phyloP scores from a whole-genome alignment of 2,888 invertebrate genomes.

The Caprella mutica region DNA sequence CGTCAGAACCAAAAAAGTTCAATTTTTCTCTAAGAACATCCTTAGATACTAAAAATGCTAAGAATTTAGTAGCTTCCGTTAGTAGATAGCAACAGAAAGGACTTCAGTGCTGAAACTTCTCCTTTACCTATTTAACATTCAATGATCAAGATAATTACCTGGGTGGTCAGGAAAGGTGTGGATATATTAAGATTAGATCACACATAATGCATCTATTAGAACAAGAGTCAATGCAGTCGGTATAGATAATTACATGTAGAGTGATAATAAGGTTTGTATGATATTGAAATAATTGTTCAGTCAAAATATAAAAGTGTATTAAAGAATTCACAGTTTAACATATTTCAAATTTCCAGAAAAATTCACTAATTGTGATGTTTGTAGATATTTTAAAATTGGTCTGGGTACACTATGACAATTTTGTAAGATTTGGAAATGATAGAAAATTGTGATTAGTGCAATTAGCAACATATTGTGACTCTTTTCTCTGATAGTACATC shows the following conservation, averaged over 20 bases:
- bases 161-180: too few relatives aligned
- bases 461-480: too few relatives aligned
- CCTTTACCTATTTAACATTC: background rate
- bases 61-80: background rate
- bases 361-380: background rate
- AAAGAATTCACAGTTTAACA: background rate
- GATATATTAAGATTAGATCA: too few relatives aligned
- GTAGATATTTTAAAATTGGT: too few relatives aligned
- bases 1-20: too few relatives aligned
- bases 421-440: too few relatives aligned
- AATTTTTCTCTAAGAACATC: too few relatives aligned
- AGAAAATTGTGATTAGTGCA: too few relatives aligned
- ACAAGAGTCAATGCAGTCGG: too few relatives aligned
- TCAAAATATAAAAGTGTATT: background rate
- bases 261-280: background rate
- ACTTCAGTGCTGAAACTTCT: background rate
- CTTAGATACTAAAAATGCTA: background rate
- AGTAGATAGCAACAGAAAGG: background rate
- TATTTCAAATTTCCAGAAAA: background rate
- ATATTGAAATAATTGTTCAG: background rate
- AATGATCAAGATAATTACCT: background rate
- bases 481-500: too few relatives aligned
- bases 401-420: too few relatives aligned
- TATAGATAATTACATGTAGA: slow-evolving; percentile 3
- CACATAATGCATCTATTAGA: too few relatives aligned